Conservation (phyloP, 2,113 vertebrate species). For the Pedionomus torquatus region DNA sequence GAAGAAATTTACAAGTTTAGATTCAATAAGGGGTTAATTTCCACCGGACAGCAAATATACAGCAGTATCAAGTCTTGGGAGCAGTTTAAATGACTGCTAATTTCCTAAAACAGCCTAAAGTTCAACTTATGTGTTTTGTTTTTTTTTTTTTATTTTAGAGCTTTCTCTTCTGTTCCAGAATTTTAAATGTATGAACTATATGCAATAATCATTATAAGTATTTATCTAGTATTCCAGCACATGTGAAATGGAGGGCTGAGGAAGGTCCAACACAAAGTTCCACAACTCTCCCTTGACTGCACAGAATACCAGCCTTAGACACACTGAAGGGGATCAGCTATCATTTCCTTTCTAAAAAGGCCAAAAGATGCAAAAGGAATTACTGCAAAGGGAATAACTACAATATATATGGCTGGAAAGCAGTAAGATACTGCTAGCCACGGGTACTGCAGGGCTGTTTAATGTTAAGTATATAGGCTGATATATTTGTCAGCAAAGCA, state of each 20-base stretch:
- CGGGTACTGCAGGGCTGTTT: background rate
- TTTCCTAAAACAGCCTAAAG: background rate
- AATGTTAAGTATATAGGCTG: background rate
- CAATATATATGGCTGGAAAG: background rate
- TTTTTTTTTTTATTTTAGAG: background rate
- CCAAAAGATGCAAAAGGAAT: background rate
- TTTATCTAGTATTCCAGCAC: background rate
- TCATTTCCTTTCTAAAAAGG: background rate
- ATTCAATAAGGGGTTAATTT: background rate
- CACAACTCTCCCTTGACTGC: background rate
- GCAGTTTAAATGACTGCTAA: background rate
- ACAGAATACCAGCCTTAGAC: background rate
- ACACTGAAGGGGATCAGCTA: background rate
- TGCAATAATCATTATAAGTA: background rate
- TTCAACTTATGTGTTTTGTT: rapidly evolving
- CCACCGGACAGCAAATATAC: background rate
- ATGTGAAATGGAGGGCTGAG: background rate
- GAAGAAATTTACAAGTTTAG: constrained; percentile 55
- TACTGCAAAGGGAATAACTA: background rate
- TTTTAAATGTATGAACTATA: background rate
- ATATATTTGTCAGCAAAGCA: background rate
- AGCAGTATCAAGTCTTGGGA: background rate
- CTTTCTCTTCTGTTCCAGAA: background rate
- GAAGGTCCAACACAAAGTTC: background rate
- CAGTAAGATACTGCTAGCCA: background rate